phyloP scores from a whole-genome alignment of 2,888 invertebrate species.

The Eudasyphora cyanicolor region DNA sequence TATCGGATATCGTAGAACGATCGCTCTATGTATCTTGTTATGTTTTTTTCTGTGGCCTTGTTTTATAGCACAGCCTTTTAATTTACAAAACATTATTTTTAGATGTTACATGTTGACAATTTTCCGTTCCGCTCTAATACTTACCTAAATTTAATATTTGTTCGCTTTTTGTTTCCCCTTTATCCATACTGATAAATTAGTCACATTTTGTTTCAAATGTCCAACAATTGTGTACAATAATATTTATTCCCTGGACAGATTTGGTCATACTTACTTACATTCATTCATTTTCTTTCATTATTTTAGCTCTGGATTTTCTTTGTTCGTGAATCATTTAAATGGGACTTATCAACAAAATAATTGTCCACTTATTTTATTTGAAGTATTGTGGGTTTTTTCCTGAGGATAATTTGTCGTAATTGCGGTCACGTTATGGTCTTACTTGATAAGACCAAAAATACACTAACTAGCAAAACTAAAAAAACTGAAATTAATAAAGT shows the following conservation, averaged over 20 bases:
- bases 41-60: no score
- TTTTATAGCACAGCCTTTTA: no score
- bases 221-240: not conserved
- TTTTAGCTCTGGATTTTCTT: no score
- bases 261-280: not conserved
- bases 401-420: not conserved
- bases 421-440: not conserved
- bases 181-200: not conserved
- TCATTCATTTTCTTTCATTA: not conserved
- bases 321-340: no score
- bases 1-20: no score
- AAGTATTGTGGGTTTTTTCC: not conserved
- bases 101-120: no score
- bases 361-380: not conserved
- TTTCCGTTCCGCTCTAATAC: no score
- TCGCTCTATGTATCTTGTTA: no score
- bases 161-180: not conserved
- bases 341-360: not conserved
- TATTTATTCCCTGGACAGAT: not conserved
- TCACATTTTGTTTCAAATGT: not conserved
- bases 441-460: not conserved
- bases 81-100: no score
- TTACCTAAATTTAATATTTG: no score
- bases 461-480: not conserved
- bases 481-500: not conserved